phyloP scores from a whole-genome alignment of 2,113 vertebrate genomes.

The Dendropsophus ebraccatus region DNA sequence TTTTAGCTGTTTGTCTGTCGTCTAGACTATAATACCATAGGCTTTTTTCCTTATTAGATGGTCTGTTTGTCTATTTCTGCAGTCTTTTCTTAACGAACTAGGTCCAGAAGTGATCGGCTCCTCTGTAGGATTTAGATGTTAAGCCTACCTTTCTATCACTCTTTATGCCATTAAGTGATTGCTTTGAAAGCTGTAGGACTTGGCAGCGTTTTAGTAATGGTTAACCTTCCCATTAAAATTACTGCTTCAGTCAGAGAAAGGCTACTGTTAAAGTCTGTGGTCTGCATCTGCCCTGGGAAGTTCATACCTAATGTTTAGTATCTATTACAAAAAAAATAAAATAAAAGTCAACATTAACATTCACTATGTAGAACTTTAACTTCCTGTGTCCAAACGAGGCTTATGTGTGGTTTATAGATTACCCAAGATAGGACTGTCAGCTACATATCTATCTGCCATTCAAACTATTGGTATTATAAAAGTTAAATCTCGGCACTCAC shows the following conservation, averaged over 20 bases:
- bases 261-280: neutral
- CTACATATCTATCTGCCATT: neutral
- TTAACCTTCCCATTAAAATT: slow-evolving; percentile 24
- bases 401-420: slow-evolving; percentile 8
- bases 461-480: too few relatives aligned
- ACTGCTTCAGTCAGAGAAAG: slow-evolving; percentile 19
- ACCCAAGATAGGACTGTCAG: neutral
- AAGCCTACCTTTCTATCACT: neutral
- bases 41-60: too few relatives aligned
- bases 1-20: neutral
- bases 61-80: neutral
- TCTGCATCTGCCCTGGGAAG: slow-evolving; percentile 31
- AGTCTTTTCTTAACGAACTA: neutral
- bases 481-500: too few relatives aligned
- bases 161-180: slow-evolving; percentile 5
- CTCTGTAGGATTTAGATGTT: neutral
- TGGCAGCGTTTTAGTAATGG: slow-evolving; percentile 24
- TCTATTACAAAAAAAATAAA: neutral
- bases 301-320: slow-evolving; percentile 16
- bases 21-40: neutral
- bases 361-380: slow-evolving; percentile 25
- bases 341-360: too few relatives aligned
- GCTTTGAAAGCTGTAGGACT: slow-evolving; percentile 7
- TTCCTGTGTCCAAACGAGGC: neutral
- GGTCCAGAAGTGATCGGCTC: neutral